Evolutionary conservation across 2,113 vertebrate species (phyloP).

Genomic region (Electrona antarctica): DNA sequence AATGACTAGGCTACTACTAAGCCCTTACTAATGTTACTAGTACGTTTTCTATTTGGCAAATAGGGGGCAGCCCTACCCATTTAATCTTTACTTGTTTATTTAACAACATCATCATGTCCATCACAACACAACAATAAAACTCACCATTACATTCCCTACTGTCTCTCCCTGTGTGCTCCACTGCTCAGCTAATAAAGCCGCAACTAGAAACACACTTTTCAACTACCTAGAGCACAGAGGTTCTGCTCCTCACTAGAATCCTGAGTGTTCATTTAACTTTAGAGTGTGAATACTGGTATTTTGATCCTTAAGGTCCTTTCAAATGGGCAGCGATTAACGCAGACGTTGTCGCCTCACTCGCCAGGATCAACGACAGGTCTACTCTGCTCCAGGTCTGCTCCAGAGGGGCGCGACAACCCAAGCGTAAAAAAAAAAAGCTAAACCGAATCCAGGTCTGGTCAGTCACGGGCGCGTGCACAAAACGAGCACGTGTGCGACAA

Average conservation of each 20-base stretch:
- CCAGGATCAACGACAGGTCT: too few species aligned
- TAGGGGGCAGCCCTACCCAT: slow-evolving; percentile 29
- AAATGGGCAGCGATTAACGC: too few species aligned
- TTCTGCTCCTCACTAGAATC: not conserved
- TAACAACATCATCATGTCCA: slow-evolving; percentile 42
- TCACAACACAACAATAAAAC: slow-evolving; percentile 59
- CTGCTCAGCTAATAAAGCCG: not conserved
- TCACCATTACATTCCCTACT: slow-evolving; percentile 43
- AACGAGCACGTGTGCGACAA: too few species aligned
- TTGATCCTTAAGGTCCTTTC: too few species aligned
- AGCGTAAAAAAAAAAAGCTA: too few species aligned
- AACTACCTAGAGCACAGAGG: slow-evolving; percentile 7
- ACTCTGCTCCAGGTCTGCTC: too few species aligned
- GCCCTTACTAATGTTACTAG: slow-evolving; percentile 27
- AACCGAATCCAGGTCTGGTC: too few species aligned
- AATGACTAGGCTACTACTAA: not conserved
- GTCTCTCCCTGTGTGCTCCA: slow-evolving; percentile 31
- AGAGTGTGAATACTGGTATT: too few species aligned
- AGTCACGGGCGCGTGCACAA: too few species aligned
- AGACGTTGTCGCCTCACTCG: too few species aligned
- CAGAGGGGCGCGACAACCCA: too few species aligned
- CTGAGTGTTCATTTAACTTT: too few species aligned
- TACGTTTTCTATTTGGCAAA: slow-evolving; percentile 35
- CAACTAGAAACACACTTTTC: not conserved
- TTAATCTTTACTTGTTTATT: slow-evolving; percentile 40